Evolutionary conservation across 2,797 vertebrate genomes (phyloP).

Genomic region (Pantherophis alleghaniensis): DNA sequence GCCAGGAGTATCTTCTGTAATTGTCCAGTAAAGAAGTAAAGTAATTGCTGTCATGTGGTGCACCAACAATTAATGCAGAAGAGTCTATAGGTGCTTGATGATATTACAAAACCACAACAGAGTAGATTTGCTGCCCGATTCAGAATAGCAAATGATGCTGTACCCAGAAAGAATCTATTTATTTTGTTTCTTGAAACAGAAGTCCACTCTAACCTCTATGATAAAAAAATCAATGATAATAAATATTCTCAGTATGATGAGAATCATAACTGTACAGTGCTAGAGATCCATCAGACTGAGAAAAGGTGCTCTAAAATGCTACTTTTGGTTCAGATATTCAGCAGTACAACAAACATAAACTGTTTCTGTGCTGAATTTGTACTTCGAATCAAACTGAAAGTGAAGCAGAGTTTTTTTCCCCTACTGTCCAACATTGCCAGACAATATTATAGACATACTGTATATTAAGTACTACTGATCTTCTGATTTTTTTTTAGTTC

Average conservation of each 20-base stretch:
- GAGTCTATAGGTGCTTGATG: background rate
- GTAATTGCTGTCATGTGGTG: background rate
- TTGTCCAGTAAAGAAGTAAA: background rate
- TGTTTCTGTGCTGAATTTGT: background rate
- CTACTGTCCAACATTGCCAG: background rate
- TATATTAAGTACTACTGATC: background rate
- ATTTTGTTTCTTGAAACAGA: background rate
- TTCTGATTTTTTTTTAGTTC: background rate
- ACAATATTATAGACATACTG: background rate
- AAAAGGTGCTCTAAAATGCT: background rate
- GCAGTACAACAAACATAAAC: background rate
- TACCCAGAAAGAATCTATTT: background rate
- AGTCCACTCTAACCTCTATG: background rate
- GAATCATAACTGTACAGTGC: background rate
- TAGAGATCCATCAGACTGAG: background rate
- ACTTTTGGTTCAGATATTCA: background rate
- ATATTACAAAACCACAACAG: background rate
- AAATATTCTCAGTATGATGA: background rate
- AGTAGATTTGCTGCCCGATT: background rate
- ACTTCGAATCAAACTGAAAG: background rate
- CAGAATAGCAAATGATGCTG: background rate
- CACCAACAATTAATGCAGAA: background rate
- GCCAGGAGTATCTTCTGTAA: background rate
- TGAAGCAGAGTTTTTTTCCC: background rate
- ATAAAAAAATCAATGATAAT: background rate